Evolutionary conservation across 1,140 invertebrate species (phyloP), one percentile per base, ranked within the genome.

Genomic region (Apocrypta bakeri): DNA sequence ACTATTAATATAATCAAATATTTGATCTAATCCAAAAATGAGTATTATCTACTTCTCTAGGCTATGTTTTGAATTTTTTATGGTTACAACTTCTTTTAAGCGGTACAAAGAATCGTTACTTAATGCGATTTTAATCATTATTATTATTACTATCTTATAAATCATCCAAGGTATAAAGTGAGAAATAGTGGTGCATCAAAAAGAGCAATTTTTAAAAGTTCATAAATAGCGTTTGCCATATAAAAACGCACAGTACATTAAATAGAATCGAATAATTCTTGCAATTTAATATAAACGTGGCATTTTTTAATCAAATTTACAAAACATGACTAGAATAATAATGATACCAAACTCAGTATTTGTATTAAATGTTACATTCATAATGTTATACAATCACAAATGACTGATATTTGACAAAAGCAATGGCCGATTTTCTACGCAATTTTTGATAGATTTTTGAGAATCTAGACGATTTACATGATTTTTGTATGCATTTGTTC

Each of bases 191-290:
- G 21, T 21, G 21, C 21, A 66, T 66, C 63, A 66, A 66, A 66
- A 66, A 2, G 63, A 56, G 25, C 63, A 66, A 7, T 29, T 27
- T 66, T 66, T 29, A 27, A 66, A 66, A 56, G 17, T 21, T 66
- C 6, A 2, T 29, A 66, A 66, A n/a, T n/a, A n/a, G 27, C n/a
- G 21, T 48, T 3, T 11, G 80, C 37, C 68, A 73, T 4, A 82
- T 40, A 61, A 78, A 66, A 82, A 85, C 31, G 85, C 66, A 2
- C 79, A 68, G 24, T 79, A 42, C 61, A 84, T 66, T 66, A 66
- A 25, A 66, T 27, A 85, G 14, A 81, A 61, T 0, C 86, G 42
- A 75, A 64, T 78, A 77, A 84, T 17, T 87, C 11, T 83, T 87
- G 21, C 75, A 74, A n/a, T 87, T 87, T 87, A 48, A 24, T 31